Evolutionary conservation across 2,888 invertebrate genomes (phyloP), one percentile per base, ranked within the genome.

Genomic region (Drosophila prostipennis): DNA sequence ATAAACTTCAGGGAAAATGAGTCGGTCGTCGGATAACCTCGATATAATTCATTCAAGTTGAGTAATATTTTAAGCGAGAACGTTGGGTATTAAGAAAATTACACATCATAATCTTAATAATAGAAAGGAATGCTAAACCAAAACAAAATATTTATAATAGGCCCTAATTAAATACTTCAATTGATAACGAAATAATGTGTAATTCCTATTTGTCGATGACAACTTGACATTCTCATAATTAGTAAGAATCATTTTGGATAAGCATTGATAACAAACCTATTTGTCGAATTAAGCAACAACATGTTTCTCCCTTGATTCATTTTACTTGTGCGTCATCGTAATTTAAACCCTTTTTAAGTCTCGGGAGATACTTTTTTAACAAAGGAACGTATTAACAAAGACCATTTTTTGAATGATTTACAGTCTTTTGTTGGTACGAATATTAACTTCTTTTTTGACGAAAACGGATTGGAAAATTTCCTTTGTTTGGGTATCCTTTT

Each of bases 1-100:
- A 64, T 48, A 37, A 61, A 61, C 34, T 46, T 56, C 14, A 56
- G 39, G 58, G 26, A 59, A 59, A 34, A 23, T 23, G n/a, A n/a
- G n/a, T 51, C 39, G 57, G 52, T 51, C 52, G 57, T n/a, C 11
- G 39, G 32, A 19, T 29, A 48, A 34, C 48, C 16, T 48, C 34
- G 16, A 48, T 34, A 48, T 34, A 34, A 48, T n/a, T n/a, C n/a
- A n/a, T n/a, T n/a, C 14, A 32, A 32, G 34, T 48, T 48, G 48
- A 48, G 34, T 34, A 54, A 42, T 52, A 37, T n/a, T 32, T 43
- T 23, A 8, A 29, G 11, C 5, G n/a, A 14, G 26, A 14, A 39
- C 14, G 11, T 4, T 13, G n/a, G n/a, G 3, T n/a, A 42, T 42
- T 16, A 34, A 13, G 3, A 11, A 19, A 23, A 3, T 36, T 3